A percentile compares a stretch with the other conserved stretches of the same genome.
phyloP scores from a whole-genome alignment of 2,888 invertebrate species.

The Epinotia nisella region DNA sequence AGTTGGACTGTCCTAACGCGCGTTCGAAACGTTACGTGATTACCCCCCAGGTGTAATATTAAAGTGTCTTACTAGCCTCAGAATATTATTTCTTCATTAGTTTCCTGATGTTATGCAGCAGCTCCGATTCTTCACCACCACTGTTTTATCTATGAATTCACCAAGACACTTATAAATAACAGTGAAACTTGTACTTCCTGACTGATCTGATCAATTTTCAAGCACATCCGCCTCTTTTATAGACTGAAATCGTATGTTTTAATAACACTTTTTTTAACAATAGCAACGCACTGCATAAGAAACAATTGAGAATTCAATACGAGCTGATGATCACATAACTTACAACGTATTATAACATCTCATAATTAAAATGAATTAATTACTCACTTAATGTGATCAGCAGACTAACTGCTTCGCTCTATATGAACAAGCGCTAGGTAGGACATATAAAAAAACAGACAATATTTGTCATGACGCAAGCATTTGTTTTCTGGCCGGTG shows the following conservation, averaged over 20 bases:
- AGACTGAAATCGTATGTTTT: slow-evolving; percentile 16
- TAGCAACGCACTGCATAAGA: not conserved
- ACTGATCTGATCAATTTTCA: not conserved
- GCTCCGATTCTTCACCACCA: not conserved
- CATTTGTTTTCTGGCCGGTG: too few species aligned
- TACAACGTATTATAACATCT: not conserved
- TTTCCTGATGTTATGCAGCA: not conserved
- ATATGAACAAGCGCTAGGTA: too few species aligned
- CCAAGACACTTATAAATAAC: not conserved
- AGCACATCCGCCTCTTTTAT: not conserved
- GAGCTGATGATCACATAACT: not conserved
- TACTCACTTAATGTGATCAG: too few species aligned
- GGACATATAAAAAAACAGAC: too few species aligned
- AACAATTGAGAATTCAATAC: slow-evolving; percentile 1
- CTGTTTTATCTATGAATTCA: not conserved
- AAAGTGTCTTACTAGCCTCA: slow-evolving; percentile 17
- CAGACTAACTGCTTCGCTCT: too few species aligned
- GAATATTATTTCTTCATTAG: not conserved
- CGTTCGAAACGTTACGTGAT: too few species aligned
- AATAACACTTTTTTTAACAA: slow-evolving; percentile 16
- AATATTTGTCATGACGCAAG: too few species aligned
- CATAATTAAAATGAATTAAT: not conserved
- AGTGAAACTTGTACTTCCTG: not conserved
- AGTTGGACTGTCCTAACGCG: too few species aligned
- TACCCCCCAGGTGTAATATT: too few species aligned